A percentile compares a stretch with the other conserved stretches of the same genome.
phyloP scores from a whole-genome alignment of 1,140 invertebrate species.

The Drosophila quadrilineata region DNA sequence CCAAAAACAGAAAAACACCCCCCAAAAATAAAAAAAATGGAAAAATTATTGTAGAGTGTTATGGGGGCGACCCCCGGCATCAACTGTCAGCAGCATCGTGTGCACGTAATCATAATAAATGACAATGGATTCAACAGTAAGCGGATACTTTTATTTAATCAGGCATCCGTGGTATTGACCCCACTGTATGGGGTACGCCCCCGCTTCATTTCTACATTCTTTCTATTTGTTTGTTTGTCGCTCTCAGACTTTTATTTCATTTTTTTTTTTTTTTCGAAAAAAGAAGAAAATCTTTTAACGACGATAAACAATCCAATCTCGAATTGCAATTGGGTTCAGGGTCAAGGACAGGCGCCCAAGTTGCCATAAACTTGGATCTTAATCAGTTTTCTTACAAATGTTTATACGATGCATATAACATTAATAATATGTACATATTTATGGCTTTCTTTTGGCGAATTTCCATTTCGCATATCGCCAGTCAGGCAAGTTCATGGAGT shows the following conservation, averaged over 20 bases:
- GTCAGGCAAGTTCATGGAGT: too few species aligned
- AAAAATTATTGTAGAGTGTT: background rate
- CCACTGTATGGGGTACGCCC: too few species aligned
- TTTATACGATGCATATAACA: too few species aligned
- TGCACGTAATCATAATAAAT: slow-evolving; percentile 47
- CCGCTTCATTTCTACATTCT: too few species aligned
- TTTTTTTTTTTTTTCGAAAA: too few species aligned
- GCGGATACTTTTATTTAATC: slow-evolving; percentile 48
- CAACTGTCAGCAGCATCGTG: slow-evolving; percentile 36
- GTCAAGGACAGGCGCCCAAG: slow-evolving; percentile 5
- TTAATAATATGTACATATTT: too few species aligned
- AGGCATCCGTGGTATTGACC: slow-evolving; percentile 26
- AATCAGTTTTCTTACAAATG: too few species aligned
- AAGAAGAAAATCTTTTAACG: background rate
- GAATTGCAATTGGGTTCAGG: slow-evolving; percentile 7
- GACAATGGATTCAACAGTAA: slow-evolving; percentile 36
- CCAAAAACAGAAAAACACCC: background rate
- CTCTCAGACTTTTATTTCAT: too few species aligned
- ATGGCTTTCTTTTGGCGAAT: too few species aligned
- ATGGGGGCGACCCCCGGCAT: background rate
- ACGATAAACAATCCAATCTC: slow-evolving; percentile 15
- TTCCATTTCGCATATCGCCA: too few species aligned
- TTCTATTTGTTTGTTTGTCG: too few species aligned
- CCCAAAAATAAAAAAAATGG: too few species aligned
- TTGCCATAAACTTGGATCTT: slow-evolving; percentile 8